Conservation (phyloP, 2,797 vertebrate species). For the Girardinus metallicus region DNA sequence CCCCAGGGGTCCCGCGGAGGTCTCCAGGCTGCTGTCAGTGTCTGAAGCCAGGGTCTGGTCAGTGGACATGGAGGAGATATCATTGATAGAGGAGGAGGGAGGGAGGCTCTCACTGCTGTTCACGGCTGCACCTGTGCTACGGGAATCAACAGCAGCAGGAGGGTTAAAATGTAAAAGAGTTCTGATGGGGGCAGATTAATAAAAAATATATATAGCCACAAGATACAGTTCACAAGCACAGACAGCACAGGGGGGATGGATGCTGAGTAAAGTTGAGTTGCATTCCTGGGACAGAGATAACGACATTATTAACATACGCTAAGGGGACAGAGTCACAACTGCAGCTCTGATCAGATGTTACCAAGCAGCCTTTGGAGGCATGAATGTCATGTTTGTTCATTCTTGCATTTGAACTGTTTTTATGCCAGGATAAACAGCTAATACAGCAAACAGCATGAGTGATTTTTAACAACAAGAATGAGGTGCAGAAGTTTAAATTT, state of each 20-base stretch:
- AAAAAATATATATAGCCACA: constrained; percentile 1
- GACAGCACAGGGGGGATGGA: constrained; percentile 13
- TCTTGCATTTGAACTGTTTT: background rate
- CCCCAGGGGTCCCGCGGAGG: constrained; percentile 97
- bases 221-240: constrained; percentile 12
- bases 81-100: constrained; percentile 98
- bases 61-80: constrained; percentile 99
- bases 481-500: background rate
- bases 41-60: constrained; percentile 99
- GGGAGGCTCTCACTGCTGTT: constrained; percentile 99
- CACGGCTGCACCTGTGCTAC: constrained; percentile 99
- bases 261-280: background rate
- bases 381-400: background rate
- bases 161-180: constrained; percentile 89
- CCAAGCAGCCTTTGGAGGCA: background rate
- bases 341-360: constrained; percentile 17
- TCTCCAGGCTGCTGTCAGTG: constrained; percentile 99
- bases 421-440: background rate
- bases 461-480: background rate
- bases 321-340: constrained; percentile 34
- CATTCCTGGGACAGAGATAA: constrained; percentile 17
- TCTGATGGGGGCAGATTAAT: constrained; percentile 11
- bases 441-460: background rate
- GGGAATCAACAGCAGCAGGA: constrained; percentile 91
- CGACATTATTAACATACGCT: constrained; percentile 41